Evolutionary conservation across 2,888 invertebrate genomes (phyloP), one percentile per base, ranked within the genome.

Genomic region (Ormyrus nitidulus): DNA sequence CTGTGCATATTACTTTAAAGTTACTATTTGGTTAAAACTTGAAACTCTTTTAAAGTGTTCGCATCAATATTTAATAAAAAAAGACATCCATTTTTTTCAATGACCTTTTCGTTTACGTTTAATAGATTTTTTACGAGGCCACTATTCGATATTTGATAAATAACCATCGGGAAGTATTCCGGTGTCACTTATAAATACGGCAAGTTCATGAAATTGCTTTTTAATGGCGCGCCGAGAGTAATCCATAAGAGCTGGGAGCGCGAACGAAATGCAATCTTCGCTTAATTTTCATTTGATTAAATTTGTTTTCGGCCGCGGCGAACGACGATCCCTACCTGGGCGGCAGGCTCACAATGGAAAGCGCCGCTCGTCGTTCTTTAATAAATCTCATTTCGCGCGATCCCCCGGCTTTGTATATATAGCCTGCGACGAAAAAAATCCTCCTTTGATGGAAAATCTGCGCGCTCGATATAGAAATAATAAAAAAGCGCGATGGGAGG

Each of bases 321-420:
- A 34, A 34, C 34, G 4, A 4, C 34, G 34, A 34, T 34, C 4
- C 34, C 34, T 34, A 34, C 3, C 34, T 34, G 7, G 19, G 4
- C 13, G 61, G 9, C 19, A 9, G 2, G n/a, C 64, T 8, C n/a
- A 62, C 62, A 49, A 64, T 77, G 49, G 64, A 51, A 72, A 66
- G 61, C 9, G 44, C 1, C 10, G 68, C 9, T 49, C 70, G 59
- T 62, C 54, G 46, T 64, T 65, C 66, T 73, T 71, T 75, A 64
- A 70, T 70, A 79, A 75, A 79, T 79, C 65, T 74, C 62, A 79
- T 79, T 79, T 79, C 46, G 48, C 13, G n/a, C 3, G n/a, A 53
- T 19, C 34, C 56, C 6, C 44, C 58, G 61, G 54, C 19, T 19
- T 13, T 10, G 19, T 65, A 48, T 48, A 65, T 65, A 34, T 65